These are phyloP conservation scores for Bufo bufo DNA, from an alignment of 2,113 vertebrate genomes.

Conservation along the genomic window DNA sequence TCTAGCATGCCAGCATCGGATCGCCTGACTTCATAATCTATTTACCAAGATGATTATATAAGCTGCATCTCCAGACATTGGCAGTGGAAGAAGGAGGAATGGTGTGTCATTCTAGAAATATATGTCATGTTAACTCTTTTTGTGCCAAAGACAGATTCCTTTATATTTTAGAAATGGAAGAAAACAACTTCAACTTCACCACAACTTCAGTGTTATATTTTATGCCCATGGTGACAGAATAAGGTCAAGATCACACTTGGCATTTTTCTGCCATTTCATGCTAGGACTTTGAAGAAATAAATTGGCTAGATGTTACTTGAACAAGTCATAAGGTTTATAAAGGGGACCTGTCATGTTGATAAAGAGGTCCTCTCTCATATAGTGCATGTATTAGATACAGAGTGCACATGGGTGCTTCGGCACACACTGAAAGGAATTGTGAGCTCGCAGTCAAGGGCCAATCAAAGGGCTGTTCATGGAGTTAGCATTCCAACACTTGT, in stretches of 20 bases:
- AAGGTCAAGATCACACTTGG: neutral
- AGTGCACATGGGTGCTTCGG: too few relatives aligned
- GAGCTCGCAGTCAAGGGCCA: too few relatives aligned
- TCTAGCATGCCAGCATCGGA: neutral
- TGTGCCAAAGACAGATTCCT: neutral
- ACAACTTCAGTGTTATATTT: neutral
- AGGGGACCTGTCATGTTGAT: too few relatives aligned
- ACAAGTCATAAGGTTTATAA: too few relatives aligned
- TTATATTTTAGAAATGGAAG: neutral
- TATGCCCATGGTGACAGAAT: neutral
- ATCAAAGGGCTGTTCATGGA: too few relatives aligned
- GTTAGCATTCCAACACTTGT: too few relatives aligned
- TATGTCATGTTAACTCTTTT: constrained; percentile 10
- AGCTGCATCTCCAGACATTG: constrained; percentile 14
- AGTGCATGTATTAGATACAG: too few relatives aligned
- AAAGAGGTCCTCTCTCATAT: too few relatives aligned
- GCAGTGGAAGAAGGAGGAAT: neutral
- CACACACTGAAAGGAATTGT: too few relatives aligned
- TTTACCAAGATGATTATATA: neutral
- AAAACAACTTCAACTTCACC: neutral
- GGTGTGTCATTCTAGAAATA: neutral
- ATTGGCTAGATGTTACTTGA: too few relatives aligned
- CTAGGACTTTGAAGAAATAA: neutral
- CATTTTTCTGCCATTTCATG: neutral
- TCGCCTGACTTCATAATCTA: constrained; percentile 1